Evolutionary conservation across 2,797 vertebrate species (phyloP), one percentile per base, ranked within the genome.

Genomic region (Hydrolagus colliei): DNA sequence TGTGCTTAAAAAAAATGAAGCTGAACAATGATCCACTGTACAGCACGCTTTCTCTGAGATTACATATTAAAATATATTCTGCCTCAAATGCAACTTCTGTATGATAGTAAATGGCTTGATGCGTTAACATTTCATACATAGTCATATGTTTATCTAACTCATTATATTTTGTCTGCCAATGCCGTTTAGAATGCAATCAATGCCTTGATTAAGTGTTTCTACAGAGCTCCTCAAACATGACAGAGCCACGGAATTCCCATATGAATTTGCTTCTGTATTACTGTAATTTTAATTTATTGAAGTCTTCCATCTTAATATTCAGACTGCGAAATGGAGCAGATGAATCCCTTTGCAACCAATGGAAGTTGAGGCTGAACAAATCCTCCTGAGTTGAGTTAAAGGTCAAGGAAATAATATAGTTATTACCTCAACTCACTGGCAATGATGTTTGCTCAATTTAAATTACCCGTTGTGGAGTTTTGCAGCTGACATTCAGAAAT

Each of bases 201-300:
- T 71, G 5, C 35, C 65, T 84, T 67, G 27, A 84, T 84, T 52
- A 84, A 84, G 63, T 68, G 65, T 71, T 84, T 84, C 68, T 63
- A 84, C 18, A 67, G 27, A 84, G 67, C 41, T 84, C 14, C 18
- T 84, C 32, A 71, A 84, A 84, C 71, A 1, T 71, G 22, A 84
- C 32, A 35, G 79, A 35, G 35, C 65, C 10, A 67, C 0, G 12
- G 61, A 71, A 18, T n/a, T 18, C 65, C 32, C 18, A 71, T 6
- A 41, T 52, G 65, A 52, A 52, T 16, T 20, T 68, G 65, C 11
- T 18, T 20, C 68, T 84, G 63, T 68, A 62, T 67, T 67, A 67
- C 13, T 68, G 63, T 3, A 32, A 67, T 80, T 68, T 68, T 41
- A 82, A 68, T 41, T 84, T 84, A 68, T 67, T 68, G 63, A 65